Conservation (phyloP, 2,113 vertebrate species). For the Taurulus bubalis region DNA sequence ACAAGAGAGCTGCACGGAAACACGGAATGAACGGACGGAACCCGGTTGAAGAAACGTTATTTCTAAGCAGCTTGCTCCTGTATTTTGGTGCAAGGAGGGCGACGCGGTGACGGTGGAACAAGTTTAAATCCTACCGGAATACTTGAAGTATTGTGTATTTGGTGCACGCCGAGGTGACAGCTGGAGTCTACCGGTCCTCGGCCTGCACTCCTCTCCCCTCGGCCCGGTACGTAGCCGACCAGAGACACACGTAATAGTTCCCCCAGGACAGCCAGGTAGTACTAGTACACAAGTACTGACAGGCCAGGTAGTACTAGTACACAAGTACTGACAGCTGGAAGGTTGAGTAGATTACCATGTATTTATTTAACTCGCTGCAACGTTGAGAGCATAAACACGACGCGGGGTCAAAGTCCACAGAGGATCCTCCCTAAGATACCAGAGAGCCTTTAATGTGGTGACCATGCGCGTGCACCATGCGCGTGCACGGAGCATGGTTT, state of each 20-base stretch:
- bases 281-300: accelerated
- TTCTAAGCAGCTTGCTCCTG: too few relatives aligned
- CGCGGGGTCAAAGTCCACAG: conserved; percentile 51
- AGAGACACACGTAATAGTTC: neutral
- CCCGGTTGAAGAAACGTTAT: too few relatives aligned
- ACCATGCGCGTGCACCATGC: too few relatives aligned
- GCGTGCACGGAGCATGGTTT: too few relatives aligned
- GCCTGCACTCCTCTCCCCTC: accelerated
- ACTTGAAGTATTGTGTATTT: accelerated
- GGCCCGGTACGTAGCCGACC: too few relatives aligned
- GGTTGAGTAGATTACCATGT: neutral
- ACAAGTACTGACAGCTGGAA: neutral
- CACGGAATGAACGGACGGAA: too few relatives aligned
- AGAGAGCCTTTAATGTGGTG: too few relatives aligned
- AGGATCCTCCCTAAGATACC: neutral
- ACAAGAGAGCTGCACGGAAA: too few relatives aligned
- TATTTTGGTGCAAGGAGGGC: neutral
- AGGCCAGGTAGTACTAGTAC: neutral
- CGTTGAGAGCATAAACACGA: neutral
- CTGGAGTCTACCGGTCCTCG: accelerated
- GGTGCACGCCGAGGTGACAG: neutral
- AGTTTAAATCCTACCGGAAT: neutral
- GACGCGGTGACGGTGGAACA: neutral
- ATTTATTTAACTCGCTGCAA: too few relatives aligned
- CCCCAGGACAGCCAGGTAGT: neutral